Evolutionary conservation across 2,797 vertebrate species (phyloP).

Genomic region (Pipistrellus kuhlii): DNA sequence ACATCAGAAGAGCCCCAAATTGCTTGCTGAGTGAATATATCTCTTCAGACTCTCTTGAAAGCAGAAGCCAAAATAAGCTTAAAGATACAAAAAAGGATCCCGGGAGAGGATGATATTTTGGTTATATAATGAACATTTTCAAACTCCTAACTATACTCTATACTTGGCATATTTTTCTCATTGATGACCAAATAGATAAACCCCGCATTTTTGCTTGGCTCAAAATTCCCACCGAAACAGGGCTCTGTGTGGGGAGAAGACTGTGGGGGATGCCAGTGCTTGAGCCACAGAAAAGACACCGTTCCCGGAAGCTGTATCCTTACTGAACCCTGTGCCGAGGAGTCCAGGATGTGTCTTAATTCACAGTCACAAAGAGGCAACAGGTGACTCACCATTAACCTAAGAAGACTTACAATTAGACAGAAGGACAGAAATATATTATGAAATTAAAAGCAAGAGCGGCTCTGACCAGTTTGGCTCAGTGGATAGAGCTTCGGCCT

Average conservation of each 20-base stretch:
- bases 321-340: constrained; percentile 62
- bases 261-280: background rate
- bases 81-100: background rate
- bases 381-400: constrained; percentile 29
- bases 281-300: constrained; percentile 10
- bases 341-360: constrained; percentile 54
- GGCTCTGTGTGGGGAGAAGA: background rate
- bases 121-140: background rate
- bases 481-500: no score
- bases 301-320: constrained; percentile 69
- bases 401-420: constrained; percentile 19
- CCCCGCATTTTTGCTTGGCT: background rate
- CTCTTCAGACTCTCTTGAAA: constrained; percentile 15
- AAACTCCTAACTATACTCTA: background rate
- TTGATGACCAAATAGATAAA: constrained; percentile 19
- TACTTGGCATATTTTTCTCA: constrained; percentile 23
- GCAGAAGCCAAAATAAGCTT: constrained; percentile 27
- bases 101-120: background rate
- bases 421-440: background rate
- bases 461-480: no score
- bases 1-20: background rate
- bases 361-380: constrained; percentile 57
- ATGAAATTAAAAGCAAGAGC: constrained; percentile 16
- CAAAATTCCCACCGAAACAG: background rate
- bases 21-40: background rate